Conservation (phyloP, 2,797 vertebrate species). For the Scomberomorus guttatus region DNA sequence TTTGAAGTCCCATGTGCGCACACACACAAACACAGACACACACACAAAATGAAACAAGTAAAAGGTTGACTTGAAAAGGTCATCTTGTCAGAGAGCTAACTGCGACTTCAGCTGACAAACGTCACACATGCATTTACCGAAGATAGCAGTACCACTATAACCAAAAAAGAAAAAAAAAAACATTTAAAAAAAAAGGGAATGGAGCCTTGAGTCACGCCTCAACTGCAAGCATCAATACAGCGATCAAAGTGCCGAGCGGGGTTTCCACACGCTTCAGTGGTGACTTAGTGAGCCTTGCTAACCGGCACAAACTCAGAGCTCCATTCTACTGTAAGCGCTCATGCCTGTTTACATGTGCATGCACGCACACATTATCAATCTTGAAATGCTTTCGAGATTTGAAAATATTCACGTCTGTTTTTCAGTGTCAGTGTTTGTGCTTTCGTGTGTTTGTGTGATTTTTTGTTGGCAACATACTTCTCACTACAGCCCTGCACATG, state of each 20-base stretch:
- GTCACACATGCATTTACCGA: slow-evolving; percentile 45
- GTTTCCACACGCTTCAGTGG: slow-evolving; percentile 8
- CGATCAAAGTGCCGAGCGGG: not conserved
- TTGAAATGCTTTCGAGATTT: no score
- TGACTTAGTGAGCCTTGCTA: slow-evolving; percentile 1
- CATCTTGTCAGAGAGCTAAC: slow-evolving; percentile 49
- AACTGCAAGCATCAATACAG: not conserved
- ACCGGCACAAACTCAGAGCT: not conserved
- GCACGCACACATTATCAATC: not conserved
- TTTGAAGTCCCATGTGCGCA: slow-evolving; percentile 55
- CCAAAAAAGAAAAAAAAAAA: not conserved
- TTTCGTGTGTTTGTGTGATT: no score
- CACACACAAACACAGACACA: not conserved
- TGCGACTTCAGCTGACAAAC: slow-evolving; percentile 44
- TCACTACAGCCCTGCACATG: not conserved
- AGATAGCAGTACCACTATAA: slow-evolving; percentile 4
- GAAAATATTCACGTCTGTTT: no score
- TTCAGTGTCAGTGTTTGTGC: not conserved
- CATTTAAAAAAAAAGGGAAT: not conserved
- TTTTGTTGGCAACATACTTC: not conserved
- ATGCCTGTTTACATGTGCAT: no score
- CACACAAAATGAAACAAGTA: slow-evolving; percentile 43
- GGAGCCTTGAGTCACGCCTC: not conserved
- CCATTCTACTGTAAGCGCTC: no score
- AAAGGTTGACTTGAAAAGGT: slow-evolving; percentile 62